Evolutionary conservation across 2,113 vertebrate genomes (phyloP).

Genomic region (Hippolais icterina): DNA sequence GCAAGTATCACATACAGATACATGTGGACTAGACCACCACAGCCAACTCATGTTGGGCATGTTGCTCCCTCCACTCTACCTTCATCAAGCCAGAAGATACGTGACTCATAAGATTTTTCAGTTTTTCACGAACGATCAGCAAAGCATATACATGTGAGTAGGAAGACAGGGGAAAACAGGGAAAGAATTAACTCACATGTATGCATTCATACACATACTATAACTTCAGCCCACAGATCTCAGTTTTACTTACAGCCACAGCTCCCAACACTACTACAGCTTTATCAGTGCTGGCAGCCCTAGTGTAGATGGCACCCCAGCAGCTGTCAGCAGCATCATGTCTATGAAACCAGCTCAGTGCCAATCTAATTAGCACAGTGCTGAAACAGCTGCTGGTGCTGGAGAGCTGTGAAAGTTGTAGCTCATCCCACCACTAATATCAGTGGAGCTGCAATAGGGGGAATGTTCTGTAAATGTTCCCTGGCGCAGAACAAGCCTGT

Average conservation of each 20-base stretch:
- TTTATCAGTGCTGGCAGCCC: slow-evolving; percentile 39
- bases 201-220: not conserved
- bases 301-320: not conserved
- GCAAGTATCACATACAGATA: not conserved
- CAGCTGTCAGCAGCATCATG: slow-evolving; percentile 26
- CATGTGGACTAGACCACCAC: not conserved
- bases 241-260: slow-evolving; percentile 11
- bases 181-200: not conserved
- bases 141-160: not conserved
- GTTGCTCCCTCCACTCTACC: not conserved
- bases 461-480: slow-evolving; percentile 43
- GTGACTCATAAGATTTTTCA: not conserved
- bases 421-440: not conserved
- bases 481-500: not conserved
- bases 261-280: not conserved
- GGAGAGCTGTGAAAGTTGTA: slow-evolving; percentile 35
- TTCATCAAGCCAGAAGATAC: not conserved
- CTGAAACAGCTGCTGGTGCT: slow-evolving; percentile 52
- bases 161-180: not conserved
- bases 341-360: slow-evolving; percentile 50
- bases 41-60: not conserved
- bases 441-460: not conserved
- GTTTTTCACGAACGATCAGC: not conserved
- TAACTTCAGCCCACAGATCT: not conserved
- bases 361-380: slow-evolving; percentile 61